Evolutionary conservation across 2,797 vertebrate genomes (phyloP).

Genomic region (Furcifer pardalis): DNA sequence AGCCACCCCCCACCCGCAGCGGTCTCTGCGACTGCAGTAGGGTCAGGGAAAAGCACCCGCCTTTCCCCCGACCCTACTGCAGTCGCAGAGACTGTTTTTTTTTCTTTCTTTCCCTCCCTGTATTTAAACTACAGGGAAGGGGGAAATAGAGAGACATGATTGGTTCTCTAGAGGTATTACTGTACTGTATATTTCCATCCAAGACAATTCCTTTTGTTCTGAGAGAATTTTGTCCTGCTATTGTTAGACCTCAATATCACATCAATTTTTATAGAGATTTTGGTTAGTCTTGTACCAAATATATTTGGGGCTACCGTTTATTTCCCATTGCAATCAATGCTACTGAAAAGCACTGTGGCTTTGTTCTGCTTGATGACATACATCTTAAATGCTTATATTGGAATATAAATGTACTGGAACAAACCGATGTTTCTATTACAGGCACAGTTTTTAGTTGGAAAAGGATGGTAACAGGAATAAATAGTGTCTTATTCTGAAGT

Average conservation of each 20-base stretch:
- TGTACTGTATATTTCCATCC: background rate
- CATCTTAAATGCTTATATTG: background rate
- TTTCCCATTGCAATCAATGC: background rate
- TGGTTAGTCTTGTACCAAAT: background rate
- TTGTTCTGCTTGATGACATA: background rate
- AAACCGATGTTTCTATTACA: slow-evolving; percentile 1
- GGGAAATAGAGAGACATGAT: no score
- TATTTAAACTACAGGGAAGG: no score
- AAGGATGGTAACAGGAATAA: background rate
- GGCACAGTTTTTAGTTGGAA: background rate
- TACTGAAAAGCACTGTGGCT: background rate
- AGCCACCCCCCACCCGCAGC: no score
- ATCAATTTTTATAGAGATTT: background rate
- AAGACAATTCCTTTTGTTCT: background rate
- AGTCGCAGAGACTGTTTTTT: no score
- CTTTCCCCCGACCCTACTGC: no score
- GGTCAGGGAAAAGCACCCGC: no score
- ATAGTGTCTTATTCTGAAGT: background rate
- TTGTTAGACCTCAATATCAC: background rate
- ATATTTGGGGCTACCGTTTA: background rate
- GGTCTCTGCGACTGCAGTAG: no score
- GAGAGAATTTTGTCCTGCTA: background rate
- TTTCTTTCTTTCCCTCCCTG: no score
- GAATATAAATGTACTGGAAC: background rate
- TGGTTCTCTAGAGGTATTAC: no score